These are phyloP conservation scores for Osmerus mordax DNA, from an alignment of 2,113 vertebrate species.

Conservation along the genomic window DNA sequence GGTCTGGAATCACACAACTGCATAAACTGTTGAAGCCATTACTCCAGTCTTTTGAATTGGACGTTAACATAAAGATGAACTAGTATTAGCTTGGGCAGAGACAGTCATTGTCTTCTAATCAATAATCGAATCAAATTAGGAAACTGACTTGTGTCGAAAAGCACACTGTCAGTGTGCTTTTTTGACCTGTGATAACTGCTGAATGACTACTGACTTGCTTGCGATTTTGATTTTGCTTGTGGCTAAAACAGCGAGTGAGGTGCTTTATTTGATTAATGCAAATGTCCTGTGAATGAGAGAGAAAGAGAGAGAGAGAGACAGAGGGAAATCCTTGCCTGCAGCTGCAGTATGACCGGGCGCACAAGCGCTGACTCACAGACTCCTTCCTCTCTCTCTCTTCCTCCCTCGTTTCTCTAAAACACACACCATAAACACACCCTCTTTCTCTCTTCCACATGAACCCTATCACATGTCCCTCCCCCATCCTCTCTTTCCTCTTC, in stretches of 20 bases:
- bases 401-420: background rate
- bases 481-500: no score
- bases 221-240: background rate
- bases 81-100: background rate
- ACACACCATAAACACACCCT: no score
- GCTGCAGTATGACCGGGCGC: background rate
- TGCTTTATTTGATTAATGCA: slow-evolving; percentile 23
- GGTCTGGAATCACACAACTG: background rate
- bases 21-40: background rate
- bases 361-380: slow-evolving; percentile 12
- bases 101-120: background rate
- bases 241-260: background rate
- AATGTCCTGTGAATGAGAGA: slow-evolving; percentile 29
- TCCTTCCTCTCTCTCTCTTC: background rate
- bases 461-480: no score
- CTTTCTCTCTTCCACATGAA: no score
- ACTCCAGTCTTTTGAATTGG: background rate
- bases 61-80: background rate
- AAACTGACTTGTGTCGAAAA: background rate
- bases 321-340: slow-evolving; percentile 1
- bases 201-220: background rate
- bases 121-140: background rate
- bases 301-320: slow-evolving; percentile 8
- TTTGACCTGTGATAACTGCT: background rate
- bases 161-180: no score